A percentile compares a stretch with the other conserved stretches of the same genome.
phyloP scores from a whole-genome alignment of 2,113 vertebrate species.

The Salvelinus alpinus region DNA sequence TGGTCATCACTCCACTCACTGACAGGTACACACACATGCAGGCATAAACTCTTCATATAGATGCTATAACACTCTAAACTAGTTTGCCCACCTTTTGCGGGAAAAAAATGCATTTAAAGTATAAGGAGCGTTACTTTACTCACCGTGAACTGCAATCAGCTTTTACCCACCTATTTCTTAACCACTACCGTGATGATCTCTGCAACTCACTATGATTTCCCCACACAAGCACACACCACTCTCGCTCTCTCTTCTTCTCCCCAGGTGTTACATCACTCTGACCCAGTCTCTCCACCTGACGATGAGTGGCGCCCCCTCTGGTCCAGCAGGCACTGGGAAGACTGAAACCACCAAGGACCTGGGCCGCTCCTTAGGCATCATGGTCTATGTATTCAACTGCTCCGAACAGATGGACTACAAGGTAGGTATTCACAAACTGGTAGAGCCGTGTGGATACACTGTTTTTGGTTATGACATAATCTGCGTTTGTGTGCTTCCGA shows the following conservation, averaged over 20 bases:
- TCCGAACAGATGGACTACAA: slow-evolving; percentile 83
- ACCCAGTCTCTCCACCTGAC: slow-evolving; percentile 70
- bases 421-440: slow-evolving; percentile 48
- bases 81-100: too few relatives aligned
- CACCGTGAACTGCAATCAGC: too few relatives aligned
- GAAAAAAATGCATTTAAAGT: background rate
- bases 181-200: too few relatives aligned
- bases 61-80: too few relatives aligned
- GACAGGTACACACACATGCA: slow-evolving; percentile 66
- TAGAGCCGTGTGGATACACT: background rate
- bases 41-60: background rate
- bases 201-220: background rate
- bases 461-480: background rate
- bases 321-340: slow-evolving; percentile 74
- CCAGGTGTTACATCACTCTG: slow-evolving; percentile 77
- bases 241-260: slow-evolving; percentile 9
- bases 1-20: slow-evolving; percentile 82
- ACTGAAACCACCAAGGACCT: slow-evolving; percentile 79
- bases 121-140: too few relatives aligned
- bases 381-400: slow-evolving; percentile 81
- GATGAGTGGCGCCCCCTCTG: slow-evolving; percentile 71
- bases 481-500: too few relatives aligned
- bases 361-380: slow-evolving; percentile 72
- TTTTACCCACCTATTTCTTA: too few relatives aligned
- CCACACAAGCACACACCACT: background rate